Conservation (phyloP, 2,113 vertebrate species). For the Upupa epops region DNA sequence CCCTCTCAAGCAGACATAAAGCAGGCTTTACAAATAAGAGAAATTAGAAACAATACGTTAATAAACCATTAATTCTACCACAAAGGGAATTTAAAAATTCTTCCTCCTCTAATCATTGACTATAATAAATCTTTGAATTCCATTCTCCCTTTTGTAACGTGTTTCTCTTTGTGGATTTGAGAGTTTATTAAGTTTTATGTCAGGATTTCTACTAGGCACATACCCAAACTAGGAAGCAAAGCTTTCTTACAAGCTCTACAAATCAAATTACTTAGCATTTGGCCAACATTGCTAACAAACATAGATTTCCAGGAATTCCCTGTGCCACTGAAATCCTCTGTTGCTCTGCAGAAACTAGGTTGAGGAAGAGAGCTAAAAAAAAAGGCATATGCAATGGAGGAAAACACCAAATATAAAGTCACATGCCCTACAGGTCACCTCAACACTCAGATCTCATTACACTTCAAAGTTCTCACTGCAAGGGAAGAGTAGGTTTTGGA, state of each 20-base stretch:
- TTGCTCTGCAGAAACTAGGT: not conserved
- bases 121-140: not conserved
- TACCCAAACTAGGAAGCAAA: slow-evolving; percentile 39
- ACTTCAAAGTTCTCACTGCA: not conserved
- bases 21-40: not conserved
- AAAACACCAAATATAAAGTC: not conserved
- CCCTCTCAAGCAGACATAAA: not conserved
- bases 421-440: not conserved
- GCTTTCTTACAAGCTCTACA: slow-evolving; percentile 25
- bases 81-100: not conserved
- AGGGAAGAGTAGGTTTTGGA: not conserved
- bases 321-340: not conserved
- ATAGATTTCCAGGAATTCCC: slow-evolving; percentile 15
- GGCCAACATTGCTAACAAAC: not conserved
- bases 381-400: not conserved
- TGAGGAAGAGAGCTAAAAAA: not conserved
- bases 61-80: not conserved
- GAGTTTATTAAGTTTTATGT: not conserved
- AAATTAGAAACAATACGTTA: not conserved
- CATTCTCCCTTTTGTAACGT: not conserved
- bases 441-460: not conserved
- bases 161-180: not conserved
- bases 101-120: not conserved
- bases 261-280: slow-evolving; percentile 26
- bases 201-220: slow-evolving; percentile 19